Base-by-base conservation (phyloP, 2,888 invertebrate species). In the Scaptomyza flava region DNA sequence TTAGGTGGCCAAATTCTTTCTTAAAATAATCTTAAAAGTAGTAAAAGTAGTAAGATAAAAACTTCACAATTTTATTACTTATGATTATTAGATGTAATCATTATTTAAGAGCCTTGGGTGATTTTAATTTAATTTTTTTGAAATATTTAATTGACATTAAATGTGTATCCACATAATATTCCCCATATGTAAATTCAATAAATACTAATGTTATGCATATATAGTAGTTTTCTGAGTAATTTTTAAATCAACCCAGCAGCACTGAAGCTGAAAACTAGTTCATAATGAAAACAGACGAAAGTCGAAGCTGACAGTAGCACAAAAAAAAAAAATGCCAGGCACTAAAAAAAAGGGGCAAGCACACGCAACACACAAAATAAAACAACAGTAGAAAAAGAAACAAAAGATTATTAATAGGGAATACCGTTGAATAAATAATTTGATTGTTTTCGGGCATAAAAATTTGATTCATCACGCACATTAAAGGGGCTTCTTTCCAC, bases 391-490 rank as follows among this genome's bases (percentile, higher is more conserved):
- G 43, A 47, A 12, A 31, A 30, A 23, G 30, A 36, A 56, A 52
- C 46, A 45, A 61, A 65, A 68, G 38, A 63, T 66, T 58, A 47
- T 52, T 53, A 67, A 46, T 68, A 61, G 73, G 64, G 61, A 71
- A 61, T 62, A 64, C 42, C 60, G 61, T 56, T 51, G 34, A 50
- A 51, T 51, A 67, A 68, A 85, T 87, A 76, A 87, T 87, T 85
- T 85, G 76, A 82, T 87, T 85, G 83, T 62, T 81, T 73, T 58
- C 64, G 66, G 73, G 66, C 77, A 69, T 82, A 73, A 73, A 85
- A 87, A 82, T 87, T 83, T 69, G 77, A 85, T 77, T 54, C 71
- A 57, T 60, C 70, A 72, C 70, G 82, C 82, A 79, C 72, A 84
- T 69, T 60, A 72, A 62, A 73, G 58, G 34, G 9, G 14, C 14